phyloP scores from a whole-genome alignment of 2,113 vertebrate species.

The Crotalus tigris region DNA sequence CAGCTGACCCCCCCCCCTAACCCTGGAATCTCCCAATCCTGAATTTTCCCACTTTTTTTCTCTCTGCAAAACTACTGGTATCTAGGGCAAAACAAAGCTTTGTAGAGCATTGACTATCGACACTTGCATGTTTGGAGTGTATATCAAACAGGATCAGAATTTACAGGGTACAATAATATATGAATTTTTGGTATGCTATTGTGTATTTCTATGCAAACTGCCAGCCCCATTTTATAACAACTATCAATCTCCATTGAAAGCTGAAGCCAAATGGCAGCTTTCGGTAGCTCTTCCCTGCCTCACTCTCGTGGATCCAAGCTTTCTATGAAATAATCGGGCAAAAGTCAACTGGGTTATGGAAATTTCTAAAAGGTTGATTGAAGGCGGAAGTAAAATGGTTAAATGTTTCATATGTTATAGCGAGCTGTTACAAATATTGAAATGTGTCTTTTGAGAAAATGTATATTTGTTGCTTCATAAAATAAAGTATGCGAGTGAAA shows the following conservation, averaged over 20 bases:
- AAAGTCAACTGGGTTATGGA: background rate
- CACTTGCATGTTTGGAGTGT: background rate
- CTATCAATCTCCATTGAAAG: background rate
- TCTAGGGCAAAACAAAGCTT: background rate
- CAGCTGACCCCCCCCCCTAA: background rate
- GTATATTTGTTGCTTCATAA: background rate
- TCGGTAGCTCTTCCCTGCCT: background rate
- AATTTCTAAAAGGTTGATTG: background rate
- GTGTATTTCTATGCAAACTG: background rate
- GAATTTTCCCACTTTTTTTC: background rate
- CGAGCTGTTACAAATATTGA: rapidly evolving
- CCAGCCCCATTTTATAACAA: background rate
- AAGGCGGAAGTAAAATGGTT: background rate
- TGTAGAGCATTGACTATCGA: background rate
- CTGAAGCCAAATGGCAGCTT: background rate
- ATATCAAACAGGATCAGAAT: background rate
- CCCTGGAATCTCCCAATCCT: background rate
- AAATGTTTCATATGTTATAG: background rate
- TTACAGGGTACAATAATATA: background rate
- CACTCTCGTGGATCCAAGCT: background rate
- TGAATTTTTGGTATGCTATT: background rate
- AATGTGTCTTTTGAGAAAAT: background rate
- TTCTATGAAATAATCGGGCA: background rate
- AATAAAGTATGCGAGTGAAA: background rate
- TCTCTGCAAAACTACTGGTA: background rate